These are phyloP conservation scores for Gerosis bhagava DNA, from an alignment of 2,888 invertebrate species.

Conservation along the genomic window DNA sequence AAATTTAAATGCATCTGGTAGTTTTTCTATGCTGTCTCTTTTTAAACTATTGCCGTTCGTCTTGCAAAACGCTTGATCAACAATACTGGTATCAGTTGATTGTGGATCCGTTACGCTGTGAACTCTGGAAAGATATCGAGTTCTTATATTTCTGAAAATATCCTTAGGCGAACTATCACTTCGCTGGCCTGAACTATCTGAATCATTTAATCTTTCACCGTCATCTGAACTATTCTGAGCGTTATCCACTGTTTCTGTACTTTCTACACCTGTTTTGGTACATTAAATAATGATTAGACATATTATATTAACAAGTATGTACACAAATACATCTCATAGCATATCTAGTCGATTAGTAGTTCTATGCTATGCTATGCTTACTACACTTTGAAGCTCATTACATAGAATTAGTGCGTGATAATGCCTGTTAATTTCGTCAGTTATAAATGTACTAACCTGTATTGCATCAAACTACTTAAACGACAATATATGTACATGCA, in stretches of 20 bases:
- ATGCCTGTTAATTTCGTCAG: slow-evolving; percentile 57
- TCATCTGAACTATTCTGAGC: slow-evolving; percentile 55
- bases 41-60: slow-evolving; percentile 42
- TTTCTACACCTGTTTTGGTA: slow-evolving; percentile 74
- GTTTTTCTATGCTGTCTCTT: slow-evolving; percentile 22
- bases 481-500: slow-evolving; percentile 12
- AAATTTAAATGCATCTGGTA: slow-evolving; percentile 43
- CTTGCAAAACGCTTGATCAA: slow-evolving; percentile 67
- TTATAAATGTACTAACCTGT: slow-evolving; percentile 16
- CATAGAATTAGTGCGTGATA: slow-evolving; percentile 70
- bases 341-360: slow-evolving; percentile 37
- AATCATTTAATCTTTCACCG: slow-evolving; percentile 51
- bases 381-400: slow-evolving; percentile 43
- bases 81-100: slow-evolving; percentile 50
- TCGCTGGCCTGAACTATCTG: slow-evolving; percentile 52
- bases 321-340: slow-evolving; percentile 40
- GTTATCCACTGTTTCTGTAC: slow-evolving; percentile 68
- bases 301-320: slow-evolving; percentile 47
- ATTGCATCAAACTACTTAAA: slow-evolving; percentile 11
- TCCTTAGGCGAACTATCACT: slow-evolving; percentile 61
- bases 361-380: too few species aligned
- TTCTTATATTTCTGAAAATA: slow-evolving; percentile 67
- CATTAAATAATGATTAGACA: slow-evolving; percentile 66
- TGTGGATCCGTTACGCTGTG: slow-evolving; percentile 62
- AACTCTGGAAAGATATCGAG: slow-evolving; percentile 68